phyloP scores from a whole-genome alignment of 2,888 invertebrate genomes.

The Spodoptera littoralis region DNA sequence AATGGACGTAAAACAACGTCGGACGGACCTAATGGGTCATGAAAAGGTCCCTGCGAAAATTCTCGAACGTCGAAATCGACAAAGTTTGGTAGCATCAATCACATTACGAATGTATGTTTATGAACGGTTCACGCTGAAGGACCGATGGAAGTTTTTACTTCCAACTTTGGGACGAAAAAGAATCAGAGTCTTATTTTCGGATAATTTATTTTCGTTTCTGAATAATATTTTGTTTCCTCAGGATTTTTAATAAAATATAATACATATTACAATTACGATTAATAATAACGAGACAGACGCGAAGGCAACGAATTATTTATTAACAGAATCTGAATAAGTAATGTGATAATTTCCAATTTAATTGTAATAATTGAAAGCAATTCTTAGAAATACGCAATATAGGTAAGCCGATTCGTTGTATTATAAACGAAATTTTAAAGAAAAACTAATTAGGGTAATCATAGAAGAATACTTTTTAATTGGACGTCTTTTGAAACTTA shows the following conservation, averaged over 20 bases:
- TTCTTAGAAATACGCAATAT: too few relatives aligned
- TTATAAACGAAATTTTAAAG: too few relatives aligned
- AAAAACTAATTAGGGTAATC: too few relatives aligned
- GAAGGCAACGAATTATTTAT: too few relatives aligned
- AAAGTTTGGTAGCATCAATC: conserved; percentile 38
- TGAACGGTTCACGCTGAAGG: conserved; percentile 29
- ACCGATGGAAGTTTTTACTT: conserved; percentile 18
- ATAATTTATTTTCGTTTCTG: conserved; percentile 11
- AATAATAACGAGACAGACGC: too few relatives aligned
- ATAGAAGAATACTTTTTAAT: too few relatives aligned
- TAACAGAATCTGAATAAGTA: too few relatives aligned
- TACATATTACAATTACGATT: too few relatives aligned
- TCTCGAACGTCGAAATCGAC: conserved; percentile 9
- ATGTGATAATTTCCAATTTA: too few relatives aligned
- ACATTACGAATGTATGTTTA: conserved; percentile 28
- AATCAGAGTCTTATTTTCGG: conserved; percentile 15
- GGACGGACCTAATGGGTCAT: conserved; percentile 19
- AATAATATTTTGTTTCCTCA: conserved; percentile 5
- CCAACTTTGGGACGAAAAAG: conserved; percentile 10
- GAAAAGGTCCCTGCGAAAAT: conserved; percentile 24
- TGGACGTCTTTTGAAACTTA: background rate
- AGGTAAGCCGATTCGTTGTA: too few relatives aligned
- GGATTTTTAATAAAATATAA: background rate
- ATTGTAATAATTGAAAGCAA: too few relatives aligned
- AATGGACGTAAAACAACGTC: conserved; percentile 26